phyloP scores from a whole-genome alignment of 2,888 invertebrate species.

The Drosophila planitibia region DNA sequence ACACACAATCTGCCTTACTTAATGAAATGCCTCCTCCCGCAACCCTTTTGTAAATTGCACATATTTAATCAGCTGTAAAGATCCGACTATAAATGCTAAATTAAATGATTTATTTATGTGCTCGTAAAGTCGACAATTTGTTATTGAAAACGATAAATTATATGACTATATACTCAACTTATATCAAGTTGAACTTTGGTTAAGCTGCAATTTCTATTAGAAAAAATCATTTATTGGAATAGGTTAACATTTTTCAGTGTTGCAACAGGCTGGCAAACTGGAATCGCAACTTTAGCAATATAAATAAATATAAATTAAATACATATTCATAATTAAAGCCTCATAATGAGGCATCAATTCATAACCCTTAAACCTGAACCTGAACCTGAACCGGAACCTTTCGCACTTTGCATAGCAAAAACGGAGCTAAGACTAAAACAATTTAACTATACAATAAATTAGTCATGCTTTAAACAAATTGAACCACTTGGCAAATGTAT shows the following conservation, averaged over 20 bases:
- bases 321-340: not conserved
- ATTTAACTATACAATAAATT: not conserved
- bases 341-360: not conserved
- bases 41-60: slow-evolving; percentile 52
- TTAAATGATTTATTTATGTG: slow-evolving; percentile 14
- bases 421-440: not conserved
- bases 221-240: not conserved
- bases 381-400: not conserved
- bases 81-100: not conserved
- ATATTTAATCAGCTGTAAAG: slow-evolving; percentile 71
- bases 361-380: not conserved
- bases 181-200: not conserved
- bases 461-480: not conserved
- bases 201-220: not conserved
- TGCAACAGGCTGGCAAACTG: not conserved
- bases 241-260: not conserved
- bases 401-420: not conserved
- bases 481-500: not conserved
- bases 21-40: not conserved
- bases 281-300: not conserved
- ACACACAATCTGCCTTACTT: slow-evolving; percentile 47
- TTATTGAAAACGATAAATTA: not conserved
- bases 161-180: not conserved
- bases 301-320: not conserved
- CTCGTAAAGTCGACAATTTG: slow-evolving; percentile 12